These are phyloP conservation scores for Botrylloides violaceus DNA, from an alignment of 23 tunicate species.

Conservation along the genomic window DNA sequence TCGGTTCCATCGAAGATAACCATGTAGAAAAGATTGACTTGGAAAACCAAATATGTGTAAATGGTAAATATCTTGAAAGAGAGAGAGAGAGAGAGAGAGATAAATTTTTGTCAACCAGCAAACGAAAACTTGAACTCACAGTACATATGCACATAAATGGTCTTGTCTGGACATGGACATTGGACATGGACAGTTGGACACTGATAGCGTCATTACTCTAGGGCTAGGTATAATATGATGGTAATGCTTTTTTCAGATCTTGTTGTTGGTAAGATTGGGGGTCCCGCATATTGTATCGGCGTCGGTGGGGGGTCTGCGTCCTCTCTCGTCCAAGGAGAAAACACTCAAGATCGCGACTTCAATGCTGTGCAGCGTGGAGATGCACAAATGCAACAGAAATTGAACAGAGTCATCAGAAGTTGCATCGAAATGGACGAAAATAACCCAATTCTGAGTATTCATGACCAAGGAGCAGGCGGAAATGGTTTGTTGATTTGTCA, in stretches of 20 bases:
- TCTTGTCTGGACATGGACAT: too few species aligned
- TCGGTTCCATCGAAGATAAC: constrained; percentile 41
- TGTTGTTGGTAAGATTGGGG: constrained; percentile 80
- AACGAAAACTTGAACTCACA: too few species aligned
- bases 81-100: too few species aligned
- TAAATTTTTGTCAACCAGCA: too few species aligned
- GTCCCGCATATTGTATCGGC: constrained; percentile 70
- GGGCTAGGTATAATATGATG: too few species aligned
- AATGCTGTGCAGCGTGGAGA: constrained; percentile 93
- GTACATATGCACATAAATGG: too few species aligned
- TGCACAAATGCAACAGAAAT: constrained; percentile 87
- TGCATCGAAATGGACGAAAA: constrained; percentile 44
- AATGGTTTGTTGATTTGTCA: constrained; percentile 32
- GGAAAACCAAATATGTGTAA: constrained; percentile 19
- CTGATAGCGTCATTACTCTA: too few species aligned
- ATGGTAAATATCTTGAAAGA: too few species aligned
- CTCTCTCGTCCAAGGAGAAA: constrained; percentile 79
- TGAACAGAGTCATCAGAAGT: constrained; percentile 62
- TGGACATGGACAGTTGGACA: too few species aligned
- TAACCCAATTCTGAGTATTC: constrained; percentile 64
- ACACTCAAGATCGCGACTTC: constrained; percentile 52
- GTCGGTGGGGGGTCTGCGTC: constrained; percentile 96
- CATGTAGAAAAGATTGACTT: constrained; percentile 38
- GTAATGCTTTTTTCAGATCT: constrained; percentile 36
- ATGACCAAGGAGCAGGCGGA: constrained; percentile 95